Evolutionary conservation across 2,888 invertebrate species (phyloP).

Genomic region (Pediacus dermestoides): DNA sequence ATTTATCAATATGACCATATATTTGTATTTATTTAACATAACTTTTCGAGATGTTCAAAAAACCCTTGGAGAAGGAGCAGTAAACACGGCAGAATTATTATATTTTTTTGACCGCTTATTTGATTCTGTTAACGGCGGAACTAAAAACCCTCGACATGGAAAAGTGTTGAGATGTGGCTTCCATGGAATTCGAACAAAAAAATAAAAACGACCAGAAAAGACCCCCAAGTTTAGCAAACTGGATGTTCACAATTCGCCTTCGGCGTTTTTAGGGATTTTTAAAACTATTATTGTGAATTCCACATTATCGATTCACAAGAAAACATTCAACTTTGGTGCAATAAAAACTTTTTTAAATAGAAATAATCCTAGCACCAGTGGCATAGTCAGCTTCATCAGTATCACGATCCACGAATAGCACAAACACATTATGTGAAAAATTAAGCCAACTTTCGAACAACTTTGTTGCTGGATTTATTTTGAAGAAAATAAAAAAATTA

Average conservation of each 20-base stretch:
- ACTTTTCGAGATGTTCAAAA: too few species aligned
- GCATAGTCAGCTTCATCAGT: too few species aligned
- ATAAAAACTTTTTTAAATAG: too few species aligned
- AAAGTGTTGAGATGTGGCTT: conserved; percentile 8
- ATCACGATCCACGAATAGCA: too few species aligned
- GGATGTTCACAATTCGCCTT: conserved; percentile 8
- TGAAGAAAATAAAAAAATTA: too few species aligned
- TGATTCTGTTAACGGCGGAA: conserved; percentile 13
- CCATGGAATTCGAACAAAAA: conserved; percentile 10
- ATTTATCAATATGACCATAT: conserved; percentile 5
- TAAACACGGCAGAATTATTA: conserved; percentile 12
- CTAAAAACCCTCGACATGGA: background rate
- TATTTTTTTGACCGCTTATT: conserved; percentile 14
- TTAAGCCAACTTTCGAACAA: too few species aligned
- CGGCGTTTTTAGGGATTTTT: conserved; percentile 10
- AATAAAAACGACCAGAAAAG: conserved; percentile 2
- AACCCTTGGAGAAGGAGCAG: conserved; percentile 1
- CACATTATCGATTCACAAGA: conserved; percentile 8
- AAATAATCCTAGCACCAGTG: too few species aligned
- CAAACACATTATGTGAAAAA: too few species aligned
- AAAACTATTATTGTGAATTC: conserved; percentile 8
- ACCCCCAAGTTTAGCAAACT: conserved; percentile 12
- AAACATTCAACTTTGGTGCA: conserved; percentile 12
- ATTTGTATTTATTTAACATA: conserved; percentile 2
- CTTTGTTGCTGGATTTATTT: too few species aligned